Evolutionary conservation across 1,140 invertebrate species (phyloP), one percentile per base, ranked within the genome.

Genomic region (Ceratitis capitata): DNA sequence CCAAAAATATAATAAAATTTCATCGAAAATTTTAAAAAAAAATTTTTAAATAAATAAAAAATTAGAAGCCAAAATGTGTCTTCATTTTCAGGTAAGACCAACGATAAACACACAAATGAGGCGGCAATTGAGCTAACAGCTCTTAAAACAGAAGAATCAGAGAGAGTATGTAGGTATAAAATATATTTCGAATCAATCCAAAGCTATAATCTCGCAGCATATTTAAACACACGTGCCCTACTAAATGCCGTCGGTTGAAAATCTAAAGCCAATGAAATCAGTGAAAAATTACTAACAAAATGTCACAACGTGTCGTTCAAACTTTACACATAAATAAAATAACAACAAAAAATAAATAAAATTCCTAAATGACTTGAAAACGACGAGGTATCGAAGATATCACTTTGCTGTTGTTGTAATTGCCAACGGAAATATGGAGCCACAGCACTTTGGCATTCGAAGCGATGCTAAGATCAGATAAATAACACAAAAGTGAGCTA

Each of bases 301-400:
- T 12, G 12, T 26, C 9, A 32, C 29, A 32, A 61, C 58, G 9
- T 61, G 58, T 61, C 58, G 29, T 26, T 26, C 19, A 61, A 14
- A 4, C 10, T 12, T 23, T 39, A 39, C 35, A 69, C 35, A 69
- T 69, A n/a, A n/a, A n/a, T n/a, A n/a, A n/a, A n/a, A n/a, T 35
- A 69, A n/a, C 61, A 69, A 10, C 32, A 69, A 69, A 3, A 69
- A 69, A 69, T 69, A 69, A 69, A 42, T 69, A 69, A 61, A 32
- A 1, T 2, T 10, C 2, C 3, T n/a, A 69, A 39, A 69, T 19
- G n/a, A 56, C 0, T 56, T 19, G n/a, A 9, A n/a, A 10, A 5
- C 5, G 64, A 39, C 64, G 4, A 39, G 19, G n/a, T 61, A 26
- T 47, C 14, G 9, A 61, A 61, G 58, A 32, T 26, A 61, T 23